phyloP scores from a whole-genome alignment of 1,140 invertebrate species.

The Zaprionus kolodkinae region DNA sequence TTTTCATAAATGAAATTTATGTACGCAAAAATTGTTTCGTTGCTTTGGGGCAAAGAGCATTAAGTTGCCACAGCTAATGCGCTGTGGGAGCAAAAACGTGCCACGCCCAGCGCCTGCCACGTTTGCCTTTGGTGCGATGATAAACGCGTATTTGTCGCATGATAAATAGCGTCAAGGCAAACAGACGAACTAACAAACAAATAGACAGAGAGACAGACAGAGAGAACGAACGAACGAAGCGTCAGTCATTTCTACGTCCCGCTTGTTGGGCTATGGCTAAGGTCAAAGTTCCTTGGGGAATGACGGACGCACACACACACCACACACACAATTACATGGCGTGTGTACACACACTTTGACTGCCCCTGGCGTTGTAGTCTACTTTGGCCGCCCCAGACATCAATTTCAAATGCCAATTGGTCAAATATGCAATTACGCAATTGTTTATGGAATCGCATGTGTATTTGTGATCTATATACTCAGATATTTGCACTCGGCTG shows the following conservation, averaged over 20 bases:
- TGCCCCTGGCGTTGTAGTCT: conserved; percentile 10
- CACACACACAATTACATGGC: conserved; percentile 27
- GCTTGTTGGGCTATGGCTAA: conserved; percentile 34
- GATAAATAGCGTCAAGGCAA: conserved; percentile 68
- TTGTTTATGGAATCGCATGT: conserved; percentile 44
- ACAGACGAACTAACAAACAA: conserved; percentile 56
- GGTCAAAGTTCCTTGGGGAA: conserved; percentile 51
- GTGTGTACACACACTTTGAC: conserved; percentile 31
- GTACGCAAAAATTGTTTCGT: conserved; percentile 70
- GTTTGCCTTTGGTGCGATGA: conserved; percentile 53
- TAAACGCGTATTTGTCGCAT: conserved; percentile 79
- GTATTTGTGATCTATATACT: conserved; percentile 19
- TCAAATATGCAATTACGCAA: conserved; percentile 70
- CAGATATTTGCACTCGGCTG: conserved; percentile 32
- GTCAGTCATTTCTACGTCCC: conserved; percentile 11
- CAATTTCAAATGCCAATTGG: conserved; percentile 69
- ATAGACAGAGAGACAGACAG: conserved; percentile 48
- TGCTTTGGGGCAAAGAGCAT: conserved; percentile 58
- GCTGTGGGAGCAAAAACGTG: conserved; percentile 37
- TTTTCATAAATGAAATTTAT: conserved; percentile 80
- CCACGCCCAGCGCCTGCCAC: conserved; percentile 22
- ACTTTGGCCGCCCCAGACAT: conserved; percentile 42
- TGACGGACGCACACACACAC: conserved; percentile 44
- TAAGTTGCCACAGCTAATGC: conserved; percentile 59
- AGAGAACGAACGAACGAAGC: background rate